phyloP scores from a whole-genome alignment of 2,113 vertebrate genomes.

The Nettapus auritus region DNA sequence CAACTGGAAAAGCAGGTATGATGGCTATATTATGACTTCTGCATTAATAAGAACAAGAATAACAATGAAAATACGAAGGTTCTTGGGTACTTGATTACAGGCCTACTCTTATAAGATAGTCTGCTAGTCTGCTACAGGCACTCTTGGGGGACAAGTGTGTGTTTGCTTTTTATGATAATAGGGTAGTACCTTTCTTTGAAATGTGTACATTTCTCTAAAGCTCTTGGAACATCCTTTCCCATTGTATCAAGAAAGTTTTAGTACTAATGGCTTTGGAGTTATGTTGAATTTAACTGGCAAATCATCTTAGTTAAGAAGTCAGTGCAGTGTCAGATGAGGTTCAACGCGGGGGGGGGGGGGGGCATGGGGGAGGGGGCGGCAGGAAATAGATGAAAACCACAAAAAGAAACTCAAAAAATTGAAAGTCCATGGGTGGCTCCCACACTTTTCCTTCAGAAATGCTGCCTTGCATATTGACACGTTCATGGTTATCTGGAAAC shows the following conservation, averaged over 20 bases:
- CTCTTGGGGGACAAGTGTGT: background rate
- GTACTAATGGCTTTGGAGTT: background rate
- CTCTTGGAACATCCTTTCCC: background rate
- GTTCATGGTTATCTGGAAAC: background rate
- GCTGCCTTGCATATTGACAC: background rate
- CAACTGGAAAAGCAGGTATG: conserved; percentile 53
- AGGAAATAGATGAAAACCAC: background rate
- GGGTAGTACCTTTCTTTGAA: background rate
- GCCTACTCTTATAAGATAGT: background rate
- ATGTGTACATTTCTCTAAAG: background rate
- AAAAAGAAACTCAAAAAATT: background rate
- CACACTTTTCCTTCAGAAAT: background rate
- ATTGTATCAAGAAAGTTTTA: background rate
- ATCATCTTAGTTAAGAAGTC: background rate
- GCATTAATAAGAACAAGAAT: background rate
- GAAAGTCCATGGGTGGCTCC: background rate
- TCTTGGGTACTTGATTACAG: background rate
- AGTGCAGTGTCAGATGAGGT: background rate
- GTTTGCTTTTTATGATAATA: background rate
- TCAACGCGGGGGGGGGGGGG: background rate
- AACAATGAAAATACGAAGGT: background rate
- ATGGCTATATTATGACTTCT: background rate
- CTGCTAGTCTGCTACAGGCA: background rate
- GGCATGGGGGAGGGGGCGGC: too few species aligned
- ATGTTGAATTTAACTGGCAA: background rate